phyloP scores from a whole-genome alignment of 2,113 vertebrate genomes.

The Crotalus horridus region DNA sequence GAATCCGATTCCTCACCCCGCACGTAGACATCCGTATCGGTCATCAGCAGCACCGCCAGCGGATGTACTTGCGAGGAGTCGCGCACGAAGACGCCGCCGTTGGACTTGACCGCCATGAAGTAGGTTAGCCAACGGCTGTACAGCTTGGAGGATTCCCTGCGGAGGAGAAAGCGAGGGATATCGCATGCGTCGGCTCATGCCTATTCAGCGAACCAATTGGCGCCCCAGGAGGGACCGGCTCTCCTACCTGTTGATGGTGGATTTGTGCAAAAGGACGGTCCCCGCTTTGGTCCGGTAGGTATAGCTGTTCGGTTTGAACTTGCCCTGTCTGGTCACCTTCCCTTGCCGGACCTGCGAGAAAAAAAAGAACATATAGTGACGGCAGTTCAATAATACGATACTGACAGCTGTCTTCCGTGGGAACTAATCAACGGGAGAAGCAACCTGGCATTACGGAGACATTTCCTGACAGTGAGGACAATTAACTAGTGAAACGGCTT shows the following conservation, averaged over 20 bases:
- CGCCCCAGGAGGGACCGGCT: not conserved
- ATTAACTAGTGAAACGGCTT: no score
- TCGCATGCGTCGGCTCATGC: fast-evolving
- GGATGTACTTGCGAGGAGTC: slow-evolving; percentile 92
- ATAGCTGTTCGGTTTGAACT: slow-evolving; percentile 86
- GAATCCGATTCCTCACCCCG: slow-evolving; percentile 68
- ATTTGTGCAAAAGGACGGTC: slow-evolving; percentile 88
- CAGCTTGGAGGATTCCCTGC: slow-evolving; percentile 77
- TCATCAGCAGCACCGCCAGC: slow-evolving; percentile 86
- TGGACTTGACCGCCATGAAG: slow-evolving; percentile 89
- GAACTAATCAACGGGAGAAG: no score
- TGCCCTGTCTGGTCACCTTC: slow-evolving; percentile 82
- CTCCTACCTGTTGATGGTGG: slow-evolving; percentile 87
- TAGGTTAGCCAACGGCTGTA: slow-evolving; percentile 93
- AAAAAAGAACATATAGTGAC: not conserved
- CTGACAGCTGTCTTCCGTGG: no score
- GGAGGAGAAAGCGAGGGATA: not conserved
- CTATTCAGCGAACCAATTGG: fast-evolving
- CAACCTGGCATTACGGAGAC: no score
- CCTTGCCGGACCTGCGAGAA: slow-evolving; percentile 82
- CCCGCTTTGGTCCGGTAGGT: slow-evolving; percentile 79
- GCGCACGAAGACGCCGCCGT: slow-evolving; percentile 83
- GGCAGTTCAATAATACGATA: no score
- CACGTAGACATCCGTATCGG: slow-evolving; percentile 81
- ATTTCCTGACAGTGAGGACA: no score